Percentiles rank a stretch among this genome's conserved stretches.
Conservation (phyloP, 1,140 invertebrate genomes). For the Lepidurus apus region DNA sequence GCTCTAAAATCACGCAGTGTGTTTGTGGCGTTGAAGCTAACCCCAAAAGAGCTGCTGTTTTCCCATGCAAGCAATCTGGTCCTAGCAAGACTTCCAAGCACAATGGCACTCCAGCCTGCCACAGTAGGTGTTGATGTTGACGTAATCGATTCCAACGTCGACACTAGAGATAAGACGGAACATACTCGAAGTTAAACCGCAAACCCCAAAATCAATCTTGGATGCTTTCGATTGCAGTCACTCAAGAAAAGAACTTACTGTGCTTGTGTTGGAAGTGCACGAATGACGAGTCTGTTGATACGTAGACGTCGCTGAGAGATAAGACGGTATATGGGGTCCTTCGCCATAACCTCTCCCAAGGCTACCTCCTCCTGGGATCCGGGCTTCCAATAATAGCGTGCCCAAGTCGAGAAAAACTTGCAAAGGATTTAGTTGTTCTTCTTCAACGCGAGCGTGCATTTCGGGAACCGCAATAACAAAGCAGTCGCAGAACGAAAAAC, state of each 20-base stretch:
- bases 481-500: too few relatives aligned
- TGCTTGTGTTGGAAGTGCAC: conserved; percentile 51
- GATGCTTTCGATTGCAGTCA: neutral
- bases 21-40: conserved; percentile 48
- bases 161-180: conserved; percentile 46
- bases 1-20: conserved; percentile 57
- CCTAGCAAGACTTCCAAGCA: conserved; percentile 68
- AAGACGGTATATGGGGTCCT: conserved; percentile 61
- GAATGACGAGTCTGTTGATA: conserved; percentile 53
- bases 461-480: neutral
- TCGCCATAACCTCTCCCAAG: conserved; percentile 61
- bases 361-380: conserved; percentile 55
- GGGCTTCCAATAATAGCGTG: conserved; percentile 60
- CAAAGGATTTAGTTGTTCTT: conserved; percentile 50
- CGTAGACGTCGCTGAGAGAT: conserved; percentile 35
- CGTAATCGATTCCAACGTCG: conserved; percentile 50
- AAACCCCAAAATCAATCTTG: conserved; percentile 28
- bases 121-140: conserved; percentile 52
- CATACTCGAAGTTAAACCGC: too few relatives aligned
- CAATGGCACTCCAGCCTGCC: conserved; percentile 56
- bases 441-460: conserved; percentile 37
- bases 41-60: conserved; percentile 44
- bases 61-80: conserved; percentile 58
- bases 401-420: conserved; percentile 56
- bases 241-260: conserved; percentile 33